Evolutionary conservation across 37 sponge, comb jelly and placozoan genomes (phyloP).

Genomic region (Geodia barretti): DNA sequence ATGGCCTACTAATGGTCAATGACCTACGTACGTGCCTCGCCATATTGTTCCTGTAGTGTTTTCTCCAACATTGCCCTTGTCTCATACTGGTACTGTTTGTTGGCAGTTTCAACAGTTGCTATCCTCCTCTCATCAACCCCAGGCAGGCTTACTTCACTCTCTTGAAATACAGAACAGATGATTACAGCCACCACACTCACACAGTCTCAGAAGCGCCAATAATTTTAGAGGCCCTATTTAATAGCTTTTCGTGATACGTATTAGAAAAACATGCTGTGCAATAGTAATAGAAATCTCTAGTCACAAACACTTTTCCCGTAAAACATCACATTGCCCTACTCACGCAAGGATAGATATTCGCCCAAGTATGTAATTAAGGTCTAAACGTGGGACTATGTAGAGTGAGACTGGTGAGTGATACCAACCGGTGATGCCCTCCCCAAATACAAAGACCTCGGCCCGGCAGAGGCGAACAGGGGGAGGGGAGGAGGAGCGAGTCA

Average conservation of each 20-base stretch:
- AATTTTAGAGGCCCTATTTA: background rate
- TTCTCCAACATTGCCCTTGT: background rate
- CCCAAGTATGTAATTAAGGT: too few relatives aligned
- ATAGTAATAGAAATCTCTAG: background rate
- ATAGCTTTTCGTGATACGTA: background rate
- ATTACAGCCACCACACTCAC: background rate
- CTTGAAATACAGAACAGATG: background rate
- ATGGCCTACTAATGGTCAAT: too few relatives aligned
- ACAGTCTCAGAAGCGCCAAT: background rate
- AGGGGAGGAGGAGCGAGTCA: constrained; percentile 48
- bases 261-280: background rate
- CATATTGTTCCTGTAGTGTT: constrained; percentile 10
- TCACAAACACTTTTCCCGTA: too few relatives aligned
- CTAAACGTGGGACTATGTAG: too few relatives aligned
- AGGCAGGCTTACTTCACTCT: background rate
- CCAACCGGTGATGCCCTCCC: constrained; percentile 62
- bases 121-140: background rate
- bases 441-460: constrained; percentile 47
- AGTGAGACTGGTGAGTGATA: too few relatives aligned
- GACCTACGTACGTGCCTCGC: background rate
- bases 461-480: constrained; percentile 71
- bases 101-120: constrained; percentile 1
- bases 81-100: constrained; percentile 46
- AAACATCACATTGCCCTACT: too few relatives aligned
- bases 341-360: too few relatives aligned